Evolutionary conservation across 2,797 vertebrate genomes (phyloP), one percentile per base, ranked within the genome.

Genomic region (Galaxias olidus): DNA sequence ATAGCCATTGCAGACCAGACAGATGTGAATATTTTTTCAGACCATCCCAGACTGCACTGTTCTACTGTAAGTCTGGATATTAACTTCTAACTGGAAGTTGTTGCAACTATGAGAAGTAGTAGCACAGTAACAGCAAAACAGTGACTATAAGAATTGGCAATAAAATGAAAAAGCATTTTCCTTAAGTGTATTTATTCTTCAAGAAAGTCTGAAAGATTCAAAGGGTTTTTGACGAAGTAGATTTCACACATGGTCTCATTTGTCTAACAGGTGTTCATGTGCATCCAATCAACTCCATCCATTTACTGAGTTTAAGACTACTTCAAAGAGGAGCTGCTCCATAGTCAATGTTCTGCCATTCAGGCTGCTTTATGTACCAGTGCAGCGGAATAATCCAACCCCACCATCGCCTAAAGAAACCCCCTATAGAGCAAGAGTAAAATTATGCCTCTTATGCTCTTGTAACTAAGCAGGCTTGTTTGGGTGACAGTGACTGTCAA

Each of bases 51-150:
- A 75, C 72, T 73, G 56, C 74, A 75, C 40, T 69, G 74, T 69
- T 43, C 71, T 63, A 81, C 71, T 55, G 71, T 55, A 52, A 72
- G 68, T 71, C 76, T 78, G 78, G 76, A 73, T 75, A 66, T 15
- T 4, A 6, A 61, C 65, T 65, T 2, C 76, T 68, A 49, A 30
- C 30, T 12, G 8, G 10, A 61, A 17, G 30, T n/a, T 10, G 10
- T 42, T 30, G 30, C 30, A 6, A 30, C 30, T 30, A 30, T 30
- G 2, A 30, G 30, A 30, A 30, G 30, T 30, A 30, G 30, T 6
- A 30, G 6, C 6, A 30, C 30, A 3, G 30, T 30, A 6, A 30
- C 30, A 3, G 30, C 6, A 6, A 30, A 30, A 30, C 30, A 30
- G 30, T 30, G 30, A 30, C 30, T 30, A 30, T 30, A 30, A 30